These are phyloP conservation scores for Radopholus similis DNA, from an alignment of 1,140 invertebrate species.

Conservation along the genomic window DNA sequence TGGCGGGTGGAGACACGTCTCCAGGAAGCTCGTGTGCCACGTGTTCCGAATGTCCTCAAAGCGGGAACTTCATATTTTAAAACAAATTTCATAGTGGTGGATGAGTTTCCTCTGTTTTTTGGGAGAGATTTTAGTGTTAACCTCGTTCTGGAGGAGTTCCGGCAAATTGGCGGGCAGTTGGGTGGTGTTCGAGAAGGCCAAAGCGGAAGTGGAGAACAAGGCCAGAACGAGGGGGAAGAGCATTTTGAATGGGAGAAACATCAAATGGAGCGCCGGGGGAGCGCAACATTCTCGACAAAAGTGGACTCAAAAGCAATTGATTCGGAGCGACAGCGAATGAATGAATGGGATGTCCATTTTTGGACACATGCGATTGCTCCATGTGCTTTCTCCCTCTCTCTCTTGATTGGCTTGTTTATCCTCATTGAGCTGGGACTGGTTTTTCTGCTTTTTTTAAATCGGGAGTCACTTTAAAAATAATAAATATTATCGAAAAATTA, in stretches of 20 bases:
- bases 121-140: neutral
- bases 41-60: conserved; percentile 46
- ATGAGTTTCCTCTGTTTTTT: neutral
- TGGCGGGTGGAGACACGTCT: conserved; percentile 24
- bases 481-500: neutral
- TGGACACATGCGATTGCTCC: no score
- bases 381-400: neutral
- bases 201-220: no score
- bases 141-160: conserved; percentile 24
- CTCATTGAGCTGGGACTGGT: no score
- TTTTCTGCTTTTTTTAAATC: neutral
- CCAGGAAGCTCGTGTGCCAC: conserved; percentile 20
- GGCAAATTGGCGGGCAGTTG: neutral
- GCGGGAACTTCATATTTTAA: neutral
- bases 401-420: neutral
- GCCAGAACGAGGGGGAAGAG: no score
- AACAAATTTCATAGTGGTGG: neutral
- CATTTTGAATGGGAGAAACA: no score
- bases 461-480: no score
- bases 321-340: no score
- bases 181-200: no score
- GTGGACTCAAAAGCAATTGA: no score
- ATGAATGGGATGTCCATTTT: no score
- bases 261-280: no score
- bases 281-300: no score